Conservation (phyloP, 2,888 invertebrate genomes). For the Macropis europaea region DNA sequence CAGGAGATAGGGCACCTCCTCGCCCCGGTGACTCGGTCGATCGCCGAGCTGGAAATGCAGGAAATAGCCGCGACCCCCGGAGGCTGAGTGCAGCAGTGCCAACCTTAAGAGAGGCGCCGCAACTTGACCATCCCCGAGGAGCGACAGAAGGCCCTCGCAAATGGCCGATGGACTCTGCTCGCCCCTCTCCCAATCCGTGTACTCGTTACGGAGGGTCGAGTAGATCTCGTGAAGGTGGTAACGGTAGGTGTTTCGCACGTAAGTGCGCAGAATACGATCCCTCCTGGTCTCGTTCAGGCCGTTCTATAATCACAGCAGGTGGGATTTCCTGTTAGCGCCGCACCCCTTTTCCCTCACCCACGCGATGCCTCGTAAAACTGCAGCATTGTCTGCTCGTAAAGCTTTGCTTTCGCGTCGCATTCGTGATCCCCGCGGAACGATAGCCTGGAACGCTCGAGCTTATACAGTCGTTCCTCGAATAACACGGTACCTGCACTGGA, state of each 20-base stretch:
- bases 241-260: constrained; percentile 96
- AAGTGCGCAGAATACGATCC: constrained; percentile 93
- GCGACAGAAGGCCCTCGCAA: constrained; percentile 89
- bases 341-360: background rate
- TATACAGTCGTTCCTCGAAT: background rate
- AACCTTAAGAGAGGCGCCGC: constrained; percentile 91
- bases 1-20: constrained; percentile 92
- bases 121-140: constrained; percentile 95
- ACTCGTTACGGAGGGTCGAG: constrained; percentile 95
- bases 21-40: constrained; percentile 91
- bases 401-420: background rate
- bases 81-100: constrained; percentile 89
- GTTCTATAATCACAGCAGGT: constrained; percentile 83
- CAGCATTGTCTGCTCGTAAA: background rate
- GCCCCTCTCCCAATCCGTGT: constrained; percentile 97
- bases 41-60: constrained; percentile 93
- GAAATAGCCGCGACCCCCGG: constrained; percentile 91
- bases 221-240: constrained; percentile 97
- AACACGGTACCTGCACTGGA: too few relatives aligned
- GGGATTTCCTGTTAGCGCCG: background rate
- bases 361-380: background rate
- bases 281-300: constrained; percentile 94
- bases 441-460: background rate
- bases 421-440: background rate
- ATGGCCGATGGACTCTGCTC: constrained; percentile 89